phyloP scores from a whole-genome alignment of 2,113 vertebrate species.

The Conger conger region DNA sequence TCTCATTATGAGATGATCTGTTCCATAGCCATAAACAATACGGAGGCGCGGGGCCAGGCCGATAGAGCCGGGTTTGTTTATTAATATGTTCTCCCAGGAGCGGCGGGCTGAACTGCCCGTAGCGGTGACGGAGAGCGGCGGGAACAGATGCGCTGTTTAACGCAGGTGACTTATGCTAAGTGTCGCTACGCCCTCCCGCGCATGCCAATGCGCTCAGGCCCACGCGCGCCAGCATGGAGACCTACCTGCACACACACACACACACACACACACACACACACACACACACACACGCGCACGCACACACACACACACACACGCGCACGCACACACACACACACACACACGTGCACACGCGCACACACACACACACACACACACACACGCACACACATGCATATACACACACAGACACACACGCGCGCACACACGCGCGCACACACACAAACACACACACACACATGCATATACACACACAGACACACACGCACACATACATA shows the following conservation, averaged over 20 bases:
- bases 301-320: neutral
- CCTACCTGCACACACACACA: neutral
- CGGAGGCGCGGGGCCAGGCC: neutral
- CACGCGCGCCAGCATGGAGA: neutral
- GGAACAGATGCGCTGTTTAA: slow-evolving; percentile 31
- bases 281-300: neutral
- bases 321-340: neutral
- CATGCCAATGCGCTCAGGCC: neutral
- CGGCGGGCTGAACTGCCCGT: neutral
- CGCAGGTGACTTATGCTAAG: slow-evolving; percentile 11
- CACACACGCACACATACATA: neutral
- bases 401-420: too few relatives aligned
- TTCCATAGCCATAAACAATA: slow-evolving; percentile 12
- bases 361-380: neutral
- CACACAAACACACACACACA: neutral
- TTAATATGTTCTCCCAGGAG: slow-evolving; percentile 31
- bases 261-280: neutral
- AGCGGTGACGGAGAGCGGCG: slow-evolving; percentile 22
- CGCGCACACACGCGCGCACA: neutral
- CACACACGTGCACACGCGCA: neutral
- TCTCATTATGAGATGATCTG: slow-evolving; percentile 35
- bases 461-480: too few relatives aligned
- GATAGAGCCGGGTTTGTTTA: neutral
- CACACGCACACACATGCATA: neutral
- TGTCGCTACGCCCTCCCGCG: slow-evolving; percentile 5